These are phyloP conservation scores for Physocephala rufipes DNA, from an alignment of 2,888 invertebrate genomes.

Conservation along the genomic window DNA sequence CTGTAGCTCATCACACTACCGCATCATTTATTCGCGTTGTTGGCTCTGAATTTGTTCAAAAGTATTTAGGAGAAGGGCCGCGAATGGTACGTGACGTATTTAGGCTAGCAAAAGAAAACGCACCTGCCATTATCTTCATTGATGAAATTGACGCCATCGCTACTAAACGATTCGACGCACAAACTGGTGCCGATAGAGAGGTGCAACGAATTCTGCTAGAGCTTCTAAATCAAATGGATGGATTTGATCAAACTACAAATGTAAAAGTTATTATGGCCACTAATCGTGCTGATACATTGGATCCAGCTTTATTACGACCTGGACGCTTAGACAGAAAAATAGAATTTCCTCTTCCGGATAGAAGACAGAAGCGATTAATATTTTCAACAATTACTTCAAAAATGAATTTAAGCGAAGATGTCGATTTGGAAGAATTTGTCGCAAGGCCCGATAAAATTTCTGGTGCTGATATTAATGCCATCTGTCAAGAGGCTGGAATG, in stretches of 20 bases:
- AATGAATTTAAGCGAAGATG: slow-evolving; percentile 98
- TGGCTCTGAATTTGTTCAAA: slow-evolving; percentile 99
- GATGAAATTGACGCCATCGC: slow-evolving; percentile 99
- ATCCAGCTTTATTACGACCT: slow-evolving; percentile 77
- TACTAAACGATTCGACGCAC: slow-evolving; percentile 98
- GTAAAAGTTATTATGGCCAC: slow-evolving; percentile 99
- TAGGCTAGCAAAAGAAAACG: slow-evolving; percentile 97
- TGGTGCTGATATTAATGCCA: slow-evolving; percentile 99
- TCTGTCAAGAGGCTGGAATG: slow-evolving; percentile 99
- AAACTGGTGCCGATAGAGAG: slow-evolving; percentile 97
- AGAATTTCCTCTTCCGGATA: slow-evolving; percentile 94
- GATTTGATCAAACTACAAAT: slow-evolving; percentile 99
- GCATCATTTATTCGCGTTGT: slow-evolving; percentile 99
- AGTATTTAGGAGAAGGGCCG: slow-evolving; percentile 98
- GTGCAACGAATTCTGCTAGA: slow-evolving; percentile 98
- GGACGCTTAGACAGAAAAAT: slow-evolving; percentile 98
- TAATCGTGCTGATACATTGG: slow-evolving; percentile 96
- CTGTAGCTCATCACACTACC: slow-evolving; percentile 98
- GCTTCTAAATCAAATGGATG: slow-evolving; percentile 99
- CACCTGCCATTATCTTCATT: slow-evolving; percentile 99
- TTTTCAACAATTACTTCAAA: slow-evolving; percentile 97
- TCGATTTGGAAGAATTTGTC: slow-evolving; percentile 98
- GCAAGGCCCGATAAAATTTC: slow-evolving; percentile 98
- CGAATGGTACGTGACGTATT: slow-evolving; percentile 99
- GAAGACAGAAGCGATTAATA: slow-evolving; percentile 91